Conservation (phyloP, 2,888 invertebrate species). For the Galeruca laticollis region DNA sequence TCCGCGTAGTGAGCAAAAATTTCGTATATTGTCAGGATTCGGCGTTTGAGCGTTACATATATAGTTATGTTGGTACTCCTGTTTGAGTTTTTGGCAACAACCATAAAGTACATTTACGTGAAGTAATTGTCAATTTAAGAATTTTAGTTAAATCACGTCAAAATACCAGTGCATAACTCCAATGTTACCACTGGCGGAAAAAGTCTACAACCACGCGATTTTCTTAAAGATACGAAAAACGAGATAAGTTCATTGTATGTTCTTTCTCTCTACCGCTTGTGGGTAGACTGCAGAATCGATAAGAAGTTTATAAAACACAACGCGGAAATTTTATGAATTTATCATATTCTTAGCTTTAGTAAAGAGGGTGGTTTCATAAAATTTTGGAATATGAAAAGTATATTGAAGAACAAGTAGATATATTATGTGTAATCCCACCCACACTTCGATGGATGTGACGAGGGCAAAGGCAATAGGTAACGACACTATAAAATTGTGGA, state of each 20-base stretch:
- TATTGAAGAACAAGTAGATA: not conserved
- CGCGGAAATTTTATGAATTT: not conserved
- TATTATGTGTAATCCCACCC: conserved; percentile 5
- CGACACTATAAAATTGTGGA: not conserved
- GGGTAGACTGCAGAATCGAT: not conserved
- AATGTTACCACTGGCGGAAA: not conserved
- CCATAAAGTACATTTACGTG: too few relatives aligned
- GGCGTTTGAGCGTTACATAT: too few relatives aligned
- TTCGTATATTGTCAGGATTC: too few relatives aligned
- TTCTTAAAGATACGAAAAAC: not conserved
- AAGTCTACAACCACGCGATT: not conserved
- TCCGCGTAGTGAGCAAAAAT: too few relatives aligned
- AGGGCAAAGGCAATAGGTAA: conserved; percentile 6
- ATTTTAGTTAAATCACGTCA: too few relatives aligned
- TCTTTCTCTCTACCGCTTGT: not conserved
- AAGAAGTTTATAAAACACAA: not conserved
- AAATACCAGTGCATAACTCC: too few relatives aligned
- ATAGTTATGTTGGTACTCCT: too few relatives aligned
- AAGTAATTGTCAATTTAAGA: too few relatives aligned
- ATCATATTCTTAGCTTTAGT: not conserved
- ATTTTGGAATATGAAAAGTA: too few relatives aligned
- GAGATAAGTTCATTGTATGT: not conserved
- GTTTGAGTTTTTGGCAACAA: too few relatives aligned
- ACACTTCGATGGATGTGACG: conserved; percentile 7
- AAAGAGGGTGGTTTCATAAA: too few relatives aligned